Evolutionary conservation across 2,888 invertebrate genomes (phyloP), one percentile per base, ranked within the genome.

Genomic region (Mayetiola destructor): DNA sequence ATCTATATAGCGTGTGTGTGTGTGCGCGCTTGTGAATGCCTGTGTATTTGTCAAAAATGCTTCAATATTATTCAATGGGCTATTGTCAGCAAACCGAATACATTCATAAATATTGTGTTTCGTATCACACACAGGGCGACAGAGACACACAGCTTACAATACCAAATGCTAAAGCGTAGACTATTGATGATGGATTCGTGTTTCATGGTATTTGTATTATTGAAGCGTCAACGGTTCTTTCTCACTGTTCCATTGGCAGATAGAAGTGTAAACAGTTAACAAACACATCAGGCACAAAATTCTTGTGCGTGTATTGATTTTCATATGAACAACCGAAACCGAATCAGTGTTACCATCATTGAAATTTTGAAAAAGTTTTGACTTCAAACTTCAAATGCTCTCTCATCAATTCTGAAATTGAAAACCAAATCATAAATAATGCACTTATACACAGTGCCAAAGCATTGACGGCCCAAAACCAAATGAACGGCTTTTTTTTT

Each of bases 301-400:
- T 32, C n/a, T 4, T 36, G 36, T 36, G 36, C 6, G 36, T 36
- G 36, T 36, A 4, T 12, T 36, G 36, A 36, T 3, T 36, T 23
- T 42, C 12, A 23, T 23, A 42, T 42, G 42, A 23, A 42, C 27
- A 27, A 48, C 27, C n/a, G n/a, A 48, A 27, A 27, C 48, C 48
- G 23, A 48, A 27, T 27, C 48, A 48, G 48, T 48, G 48, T 8
- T 48, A 16, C 48, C 48, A 48, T 48, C 48, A 27, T 48, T 27
- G 20, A 48, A 48, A 48, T 27, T n/a, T n/a, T n/a, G n/a, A n/a
- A n/a, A n/a, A n/a, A n/a, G n/a, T n/a, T n/a, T n/a, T n/a, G n/a
- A n/a, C n/a, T n/a, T n/a, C n/a, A n/a, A n/a, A n/a, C n/a, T n/a
- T n/a, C n/a, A n/a, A n/a, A n/a, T n/a, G n/a, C n/a, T n/a, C n/a